Conservation (phyloP, 2,113 vertebrate species). For the Chlorodrepanis virens region DNA sequence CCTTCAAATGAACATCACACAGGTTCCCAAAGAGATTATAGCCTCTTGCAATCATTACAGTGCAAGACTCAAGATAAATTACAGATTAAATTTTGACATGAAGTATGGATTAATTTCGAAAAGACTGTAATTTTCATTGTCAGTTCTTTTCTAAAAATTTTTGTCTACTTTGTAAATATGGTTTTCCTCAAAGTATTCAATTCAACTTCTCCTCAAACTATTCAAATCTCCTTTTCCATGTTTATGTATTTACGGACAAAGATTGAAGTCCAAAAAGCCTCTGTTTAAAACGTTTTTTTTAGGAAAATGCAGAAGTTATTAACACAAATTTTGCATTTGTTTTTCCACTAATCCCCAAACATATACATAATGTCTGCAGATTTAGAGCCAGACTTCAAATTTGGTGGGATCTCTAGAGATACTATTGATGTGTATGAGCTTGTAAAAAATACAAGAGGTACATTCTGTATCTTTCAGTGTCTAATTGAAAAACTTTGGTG, state of each 20-base stretch:
- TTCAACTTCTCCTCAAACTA: not conserved
- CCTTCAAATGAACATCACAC: not conserved
- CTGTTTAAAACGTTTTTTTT: not conserved
- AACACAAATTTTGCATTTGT: not conserved
- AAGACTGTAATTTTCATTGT: not conserved
- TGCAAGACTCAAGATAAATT: not conserved
- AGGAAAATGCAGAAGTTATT: not conserved
- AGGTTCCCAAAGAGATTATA: not conserved
- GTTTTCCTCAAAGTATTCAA: not conserved
- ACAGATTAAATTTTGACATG: not conserved
- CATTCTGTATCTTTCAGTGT: not conserved
- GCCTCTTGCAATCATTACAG: not conserved
- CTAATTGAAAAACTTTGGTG: not conserved
- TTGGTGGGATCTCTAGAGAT: not conserved
- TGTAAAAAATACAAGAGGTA: not conserved
- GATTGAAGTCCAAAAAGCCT: not conserved
- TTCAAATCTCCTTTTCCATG: not conserved
- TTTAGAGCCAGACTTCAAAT: not conserved
- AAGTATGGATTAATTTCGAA: not conserved
- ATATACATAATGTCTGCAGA: not conserved
- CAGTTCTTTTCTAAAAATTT: not conserved
- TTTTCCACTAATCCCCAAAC: not conserved
- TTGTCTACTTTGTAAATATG: not conserved
- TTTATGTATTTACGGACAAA: not conserved
- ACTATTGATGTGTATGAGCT: not conserved